Base-by-base conservation (phyloP, 2,797 vertebrate genomes). In the Paramormyrops hopkinsi region DNA sequence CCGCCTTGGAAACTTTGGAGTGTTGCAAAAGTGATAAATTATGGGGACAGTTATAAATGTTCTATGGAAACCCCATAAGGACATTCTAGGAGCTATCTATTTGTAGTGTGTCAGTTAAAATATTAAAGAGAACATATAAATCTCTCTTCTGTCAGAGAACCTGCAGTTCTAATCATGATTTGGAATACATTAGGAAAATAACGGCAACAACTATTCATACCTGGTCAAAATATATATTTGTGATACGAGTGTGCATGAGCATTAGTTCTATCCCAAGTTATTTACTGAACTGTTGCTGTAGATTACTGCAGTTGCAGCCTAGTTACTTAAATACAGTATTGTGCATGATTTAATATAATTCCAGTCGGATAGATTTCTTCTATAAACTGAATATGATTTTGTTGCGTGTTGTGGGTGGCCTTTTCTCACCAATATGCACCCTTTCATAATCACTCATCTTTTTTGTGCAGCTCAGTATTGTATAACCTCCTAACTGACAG, bases 1-100 rank as follows among this genome's bases (percentile, higher is more conserved):
- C 84, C 92, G 90, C 90, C 29, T 88, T 90, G 85, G 91, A 93
- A 93, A 90, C 90, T 93, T 91, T 89, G 62, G 85, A 91, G 90
- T 89, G 51, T 90, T 94, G 94, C 88, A 91, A 92, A 91, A 85
- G 91, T 94, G 92, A 95, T 95, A 92, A 95, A 95, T 95, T 93
- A 91, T 90, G 65, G 59, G n/a, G 88, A 48, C 62, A 37, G 89
- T 92, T 93, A 92, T 92, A 92, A 91, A 94, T 93, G 92, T 92
- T 91, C 91, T 89, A 91, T 83, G 90, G 91, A 92, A 89, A 83
- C 89, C 93, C 93, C 91, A 88, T 93, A 89, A 93, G 93, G 93
- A 91, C 92, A 87, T 92, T 93, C 88, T 90, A 90, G 92, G 89
- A 90, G 92, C 93, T 89, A 94, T 94, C 92, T 92, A 92, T 94